These are phyloP conservation scores for Drosophila picticornis DNA, from an alignment of 2,888 invertebrate genomes.

Conservation along the genomic window DNA sequence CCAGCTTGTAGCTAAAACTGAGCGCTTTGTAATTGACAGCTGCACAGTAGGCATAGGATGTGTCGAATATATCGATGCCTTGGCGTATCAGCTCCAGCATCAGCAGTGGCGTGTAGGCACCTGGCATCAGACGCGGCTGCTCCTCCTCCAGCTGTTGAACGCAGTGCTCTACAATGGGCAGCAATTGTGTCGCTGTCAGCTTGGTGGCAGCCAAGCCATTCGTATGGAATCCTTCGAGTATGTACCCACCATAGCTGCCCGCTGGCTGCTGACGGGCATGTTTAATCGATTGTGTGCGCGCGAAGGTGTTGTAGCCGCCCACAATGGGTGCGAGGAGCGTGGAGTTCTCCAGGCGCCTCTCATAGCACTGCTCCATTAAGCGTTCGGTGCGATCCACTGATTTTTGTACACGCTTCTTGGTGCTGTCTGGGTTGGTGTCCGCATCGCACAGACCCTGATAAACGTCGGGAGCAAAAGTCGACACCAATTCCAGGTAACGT, in stretches of 20 bases:
- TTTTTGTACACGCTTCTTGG: slow-evolving; percentile 90
- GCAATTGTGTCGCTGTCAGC: slow-evolving; percentile 86
- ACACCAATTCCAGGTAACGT: slow-evolving; percentile 91
- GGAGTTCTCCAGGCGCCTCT: slow-evolving; percentile 86
- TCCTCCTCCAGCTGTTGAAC: slow-evolving; percentile 83
- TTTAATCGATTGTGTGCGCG: slow-evolving; percentile 88
- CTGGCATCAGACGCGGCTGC: slow-evolving; percentile 90
- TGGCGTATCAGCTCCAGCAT: slow-evolving; percentile 90
- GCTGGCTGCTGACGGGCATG: slow-evolving; percentile 85
- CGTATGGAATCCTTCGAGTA: slow-evolving; percentile 93
- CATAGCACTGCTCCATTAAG: slow-evolving; percentile 90
- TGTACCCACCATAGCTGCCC: slow-evolving; percentile 89
- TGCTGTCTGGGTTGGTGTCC: slow-evolving; percentile 86
- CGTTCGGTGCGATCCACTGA: slow-evolving; percentile 89
- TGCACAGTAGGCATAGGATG: slow-evolving; percentile 91
- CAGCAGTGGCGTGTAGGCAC: slow-evolving; percentile 91
- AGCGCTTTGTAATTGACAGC: slow-evolving; percentile 90
- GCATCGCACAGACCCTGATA: slow-evolving; percentile 93
- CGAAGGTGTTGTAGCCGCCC: slow-evolving; percentile 90
- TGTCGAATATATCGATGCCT: slow-evolving; percentile 96
- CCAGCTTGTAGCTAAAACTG: slow-evolving; percentile 86
- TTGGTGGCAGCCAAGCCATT: slow-evolving; percentile 88
- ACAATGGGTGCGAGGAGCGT: slow-evolving; percentile 86
- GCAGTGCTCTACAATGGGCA: slow-evolving; percentile 88
- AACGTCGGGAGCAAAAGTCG: slow-evolving; percentile 92